Conservation (phyloP, 2,113 vertebrate genomes). For the Pristiophorus japonicus region DNA sequence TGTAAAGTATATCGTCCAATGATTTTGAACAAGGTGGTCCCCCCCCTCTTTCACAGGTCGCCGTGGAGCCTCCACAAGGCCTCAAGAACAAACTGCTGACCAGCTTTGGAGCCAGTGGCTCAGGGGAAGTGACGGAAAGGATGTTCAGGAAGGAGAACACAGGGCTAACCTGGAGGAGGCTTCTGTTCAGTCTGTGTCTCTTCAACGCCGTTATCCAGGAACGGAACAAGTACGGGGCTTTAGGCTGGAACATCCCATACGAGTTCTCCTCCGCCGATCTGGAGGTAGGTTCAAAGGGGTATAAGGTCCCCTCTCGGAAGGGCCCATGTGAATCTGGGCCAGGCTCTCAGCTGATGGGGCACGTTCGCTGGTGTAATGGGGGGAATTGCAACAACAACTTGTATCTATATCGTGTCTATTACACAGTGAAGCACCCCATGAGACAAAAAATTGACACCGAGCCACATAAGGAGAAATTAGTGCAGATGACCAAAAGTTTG, state of each 20-base stretch:
- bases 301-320: no score
- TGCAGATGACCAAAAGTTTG: no score
- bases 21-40: neutral
- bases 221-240: constrained; percentile 50
- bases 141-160: constrained; percentile 43
- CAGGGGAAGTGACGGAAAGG: constrained; percentile 48
- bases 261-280: constrained; percentile 53
- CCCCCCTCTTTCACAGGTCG: constrained; percentile 45
- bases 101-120: constrained; percentile 46
- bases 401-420: no score
- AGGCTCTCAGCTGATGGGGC: neutral
- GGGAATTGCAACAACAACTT: no score
- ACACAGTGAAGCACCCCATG: no score
- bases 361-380: neutral
- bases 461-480: no score
- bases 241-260: constrained; percentile 57
- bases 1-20: neutral
- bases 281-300: constrained; percentile 45
- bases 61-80: constrained; percentile 50
- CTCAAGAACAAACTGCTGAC: constrained; percentile 54
- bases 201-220: constrained; percentile 55
- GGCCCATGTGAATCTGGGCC: neutral
- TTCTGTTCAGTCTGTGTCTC: constrained; percentile 54
- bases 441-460: no score
- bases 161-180: constrained; percentile 52